These are phyloP conservation scores for Bergia puertoricense DNA, from an alignment of 92 coral and sea anemone genomes.

Conservation along the genomic window DNA sequence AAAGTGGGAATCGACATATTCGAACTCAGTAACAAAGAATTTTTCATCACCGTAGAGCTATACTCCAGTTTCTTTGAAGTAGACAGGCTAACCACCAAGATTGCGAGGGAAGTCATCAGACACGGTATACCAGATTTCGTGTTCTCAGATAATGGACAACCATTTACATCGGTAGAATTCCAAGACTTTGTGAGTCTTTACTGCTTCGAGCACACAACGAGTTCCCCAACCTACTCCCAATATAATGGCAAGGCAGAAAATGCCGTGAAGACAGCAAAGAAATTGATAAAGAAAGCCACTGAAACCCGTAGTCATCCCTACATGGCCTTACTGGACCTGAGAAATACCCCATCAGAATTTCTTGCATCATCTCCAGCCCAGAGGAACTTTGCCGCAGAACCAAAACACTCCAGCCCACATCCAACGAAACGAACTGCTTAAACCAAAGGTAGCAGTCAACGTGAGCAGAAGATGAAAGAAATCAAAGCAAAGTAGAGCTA, in stretches of 20 bases:
- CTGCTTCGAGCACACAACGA: neutral
- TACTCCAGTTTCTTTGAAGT: neutral
- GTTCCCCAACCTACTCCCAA: neutral
- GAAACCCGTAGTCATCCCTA: neutral
- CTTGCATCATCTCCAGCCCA: neutral
- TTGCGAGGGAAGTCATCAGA: neutral
- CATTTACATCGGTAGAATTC: neutral
- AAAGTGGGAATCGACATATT: constrained; percentile 4
- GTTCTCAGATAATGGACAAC: neutral
- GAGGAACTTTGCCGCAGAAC: too few species aligned
- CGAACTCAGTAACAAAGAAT: neutral
- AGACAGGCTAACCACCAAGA: neutral
- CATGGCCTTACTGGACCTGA: neutral
- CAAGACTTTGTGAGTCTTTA: neutral
- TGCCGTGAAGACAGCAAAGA: neutral
- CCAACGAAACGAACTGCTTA: too few species aligned
- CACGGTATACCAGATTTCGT: neutral
- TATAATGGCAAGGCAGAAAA: neutral
- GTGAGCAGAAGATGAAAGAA: too few species aligned
- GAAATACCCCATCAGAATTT: neutral
- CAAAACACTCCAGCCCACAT: too few species aligned
- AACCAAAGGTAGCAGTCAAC: too few species aligned
- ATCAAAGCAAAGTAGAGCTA: too few species aligned
- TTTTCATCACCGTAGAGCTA: neutral
- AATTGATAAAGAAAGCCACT: neutral